Conservation (phyloP, 2,113 vertebrate species). For the Campylorhamphus procurvoides region DNA sequence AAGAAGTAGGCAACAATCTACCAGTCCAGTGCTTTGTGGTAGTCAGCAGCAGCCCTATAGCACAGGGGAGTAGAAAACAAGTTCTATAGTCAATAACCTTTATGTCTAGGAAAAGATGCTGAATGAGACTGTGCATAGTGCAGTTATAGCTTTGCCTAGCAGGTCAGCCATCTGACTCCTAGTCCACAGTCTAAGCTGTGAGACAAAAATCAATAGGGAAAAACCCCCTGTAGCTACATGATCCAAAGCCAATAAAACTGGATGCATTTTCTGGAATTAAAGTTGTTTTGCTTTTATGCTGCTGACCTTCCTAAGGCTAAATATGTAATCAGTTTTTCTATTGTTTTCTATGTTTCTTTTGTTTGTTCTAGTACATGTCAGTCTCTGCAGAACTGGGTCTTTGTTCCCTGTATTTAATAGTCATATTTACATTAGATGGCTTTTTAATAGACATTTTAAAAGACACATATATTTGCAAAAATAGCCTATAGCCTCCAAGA, state of each 20-base stretch:
- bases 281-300: conserved; percentile 32
- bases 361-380: not conserved
- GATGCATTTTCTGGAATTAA: conserved; percentile 61
- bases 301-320: conserved; percentile 49
- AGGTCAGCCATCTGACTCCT: conserved; percentile 60
- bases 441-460: not conserved
- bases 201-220: conserved; percentile 65
- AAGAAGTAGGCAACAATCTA: not conserved
- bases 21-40: not conserved
- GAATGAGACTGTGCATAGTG: not conserved
- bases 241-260: conserved; percentile 65
- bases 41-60: not conserved
- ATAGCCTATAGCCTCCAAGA: not conserved
- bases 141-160: conserved; percentile 54
- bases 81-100: not conserved
- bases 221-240: conserved; percentile 49
- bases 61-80: not conserved
- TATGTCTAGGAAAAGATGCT: not conserved
- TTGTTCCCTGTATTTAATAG: not conserved
- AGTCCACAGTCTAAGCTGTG: not conserved
- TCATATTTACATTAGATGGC: not conserved
- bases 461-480: not conserved
- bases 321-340: conserved; percentile 23
- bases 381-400: not conserved
- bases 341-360: not conserved